A percentile compares a stretch with the other conserved stretches of the same genome.
These are phyloP conservation scores for Drosophila demipolita DNA, from an alignment of 2,888 invertebrate genomes.

Conservation along the genomic window DNA sequence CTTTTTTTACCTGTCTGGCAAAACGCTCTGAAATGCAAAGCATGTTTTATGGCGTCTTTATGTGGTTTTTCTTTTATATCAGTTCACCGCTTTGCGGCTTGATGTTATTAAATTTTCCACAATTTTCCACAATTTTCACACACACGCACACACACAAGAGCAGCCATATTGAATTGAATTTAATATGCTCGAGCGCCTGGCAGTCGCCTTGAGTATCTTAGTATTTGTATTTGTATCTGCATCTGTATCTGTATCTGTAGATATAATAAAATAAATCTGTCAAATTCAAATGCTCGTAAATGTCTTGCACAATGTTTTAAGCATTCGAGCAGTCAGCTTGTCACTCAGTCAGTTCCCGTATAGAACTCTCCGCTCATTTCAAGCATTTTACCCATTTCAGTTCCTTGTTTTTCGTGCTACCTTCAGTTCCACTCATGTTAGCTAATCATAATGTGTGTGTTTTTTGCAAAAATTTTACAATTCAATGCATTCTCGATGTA, in stretches of 20 bases:
- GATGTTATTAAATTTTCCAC: slow-evolving; percentile 69
- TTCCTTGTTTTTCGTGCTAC: not conserved
- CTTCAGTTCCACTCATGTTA: slow-evolving; percentile 34
- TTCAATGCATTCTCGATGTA: slow-evolving; percentile 44
- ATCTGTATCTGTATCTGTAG: slow-evolving; percentile 44
- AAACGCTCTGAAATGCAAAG: slow-evolving; percentile 60
- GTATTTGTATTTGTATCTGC: not conserved
- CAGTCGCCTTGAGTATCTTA: slow-evolving; percentile 51
- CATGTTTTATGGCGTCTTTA: slow-evolving; percentile 69
- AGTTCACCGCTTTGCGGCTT: slow-evolving; percentile 52
- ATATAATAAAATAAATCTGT: slow-evolving; percentile 77
- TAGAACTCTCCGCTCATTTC: slow-evolving; percentile 43
- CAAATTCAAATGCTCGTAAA: slow-evolving; percentile 78
- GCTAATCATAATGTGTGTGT: slow-evolving; percentile 66
- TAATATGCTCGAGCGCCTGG: slow-evolving; percentile 61
- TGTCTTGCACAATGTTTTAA: slow-evolving; percentile 58
- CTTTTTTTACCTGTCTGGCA: slow-evolving; percentile 20
- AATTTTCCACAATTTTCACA: slow-evolving; percentile 23
- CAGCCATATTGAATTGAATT: slow-evolving; percentile 41
- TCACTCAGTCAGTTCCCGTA: slow-evolving; percentile 4
- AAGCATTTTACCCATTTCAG: slow-evolving; percentile 38
- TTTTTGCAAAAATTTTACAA: slow-evolving; percentile 65
- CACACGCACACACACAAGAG: not conserved
- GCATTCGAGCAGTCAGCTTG: slow-evolving; percentile 7
- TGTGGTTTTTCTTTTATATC: slow-evolving; percentile 52